A percentile compares a stretch with the other conserved stretches of the same genome.
Evolutionary conservation across 2,888 invertebrate genomes (phyloP).

Genomic region (Bruchidius siliquastri): DNA sequence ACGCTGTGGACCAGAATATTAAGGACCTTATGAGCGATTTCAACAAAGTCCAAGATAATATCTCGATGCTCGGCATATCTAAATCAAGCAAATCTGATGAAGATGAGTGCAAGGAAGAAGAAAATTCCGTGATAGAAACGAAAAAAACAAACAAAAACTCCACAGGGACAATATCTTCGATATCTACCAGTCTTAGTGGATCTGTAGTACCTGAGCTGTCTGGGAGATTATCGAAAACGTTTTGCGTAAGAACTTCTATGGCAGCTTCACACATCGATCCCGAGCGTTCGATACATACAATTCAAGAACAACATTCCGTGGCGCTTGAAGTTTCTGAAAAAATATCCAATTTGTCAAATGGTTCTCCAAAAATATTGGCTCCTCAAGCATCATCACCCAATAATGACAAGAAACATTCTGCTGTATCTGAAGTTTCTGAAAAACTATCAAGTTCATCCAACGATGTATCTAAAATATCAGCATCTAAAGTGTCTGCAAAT

Average conservation of each 20-base stretch:
- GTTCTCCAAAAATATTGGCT: too few species aligned
- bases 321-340: background rate
- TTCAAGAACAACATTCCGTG: background rate
- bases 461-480: too few species aligned
- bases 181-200: background rate
- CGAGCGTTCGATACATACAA: background rate
- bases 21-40: constrained; percentile 32
- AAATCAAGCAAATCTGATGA: constrained; percentile 11
- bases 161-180: background rate
- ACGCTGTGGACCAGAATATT: constrained; percentile 25
- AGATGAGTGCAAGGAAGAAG: constrained; percentile 3
- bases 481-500: too few species aligned
- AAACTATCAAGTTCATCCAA: background rate
- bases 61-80: constrained; percentile 25
- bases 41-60: constrained; percentile 33
- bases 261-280: background rate
- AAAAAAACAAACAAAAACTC: constrained; percentile 4
- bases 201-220: background rate
- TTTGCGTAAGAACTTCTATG: background rate
- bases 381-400: background rate
- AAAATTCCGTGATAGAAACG: constrained; percentile 19
- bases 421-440: background rate
- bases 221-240: background rate
- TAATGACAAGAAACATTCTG: background rate
- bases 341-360: background rate